A percentile compares a stretch with the other conserved stretches of the same genome.
phyloP scores from a whole-genome alignment of 1,140 invertebrate species.

The Pogonomyrmex barbatus region DNA sequence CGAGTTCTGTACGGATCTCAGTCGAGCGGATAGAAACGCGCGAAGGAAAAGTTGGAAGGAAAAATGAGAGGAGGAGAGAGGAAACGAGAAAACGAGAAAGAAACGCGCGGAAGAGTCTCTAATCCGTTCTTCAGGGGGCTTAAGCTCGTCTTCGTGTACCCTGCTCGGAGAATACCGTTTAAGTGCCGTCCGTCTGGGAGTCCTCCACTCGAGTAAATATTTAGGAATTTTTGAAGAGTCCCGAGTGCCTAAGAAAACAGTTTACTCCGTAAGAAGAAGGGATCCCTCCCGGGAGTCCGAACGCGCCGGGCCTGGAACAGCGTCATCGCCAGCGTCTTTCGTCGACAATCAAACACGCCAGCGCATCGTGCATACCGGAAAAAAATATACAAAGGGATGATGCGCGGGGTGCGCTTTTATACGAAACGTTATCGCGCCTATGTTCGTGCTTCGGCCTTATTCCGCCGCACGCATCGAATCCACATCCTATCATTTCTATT shows the following conservation, averaged over 20 bases:
- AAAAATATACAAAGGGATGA: conserved; percentile 53
- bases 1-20: conserved; percentile 50
- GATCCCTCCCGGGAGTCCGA: conserved; percentile 58
- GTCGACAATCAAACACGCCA: conserved; percentile 55
- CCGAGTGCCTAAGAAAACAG: conserved; percentile 84
- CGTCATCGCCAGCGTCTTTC: conserved; percentile 55
- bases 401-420: conserved; percentile 11
- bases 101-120: conserved; percentile 77
- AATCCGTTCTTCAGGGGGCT: conserved; percentile 80
- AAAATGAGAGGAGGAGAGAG: conserved; percentile 18
- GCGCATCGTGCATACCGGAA: conserved; percentile 8
- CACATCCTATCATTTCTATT: conserved; percentile 22
- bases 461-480: conserved; percentile 18
- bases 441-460: conserved; percentile 24
- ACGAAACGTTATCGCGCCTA: conserved; percentile 28
- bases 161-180: conserved; percentile 74
- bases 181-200: conserved; percentile 78
- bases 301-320: conserved; percentile 55
- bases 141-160: conserved; percentile 76
- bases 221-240: conserved; percentile 83
- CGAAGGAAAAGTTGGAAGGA: conserved; percentile 12
- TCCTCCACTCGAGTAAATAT: conserved; percentile 82
- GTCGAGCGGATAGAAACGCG: conserved; percentile 7
- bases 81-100: conserved; percentile 58
- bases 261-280: conserved; percentile 74